Conservation (phyloP, 2,888 invertebrate species). For the Himalopsyche tibetana region DNA sequence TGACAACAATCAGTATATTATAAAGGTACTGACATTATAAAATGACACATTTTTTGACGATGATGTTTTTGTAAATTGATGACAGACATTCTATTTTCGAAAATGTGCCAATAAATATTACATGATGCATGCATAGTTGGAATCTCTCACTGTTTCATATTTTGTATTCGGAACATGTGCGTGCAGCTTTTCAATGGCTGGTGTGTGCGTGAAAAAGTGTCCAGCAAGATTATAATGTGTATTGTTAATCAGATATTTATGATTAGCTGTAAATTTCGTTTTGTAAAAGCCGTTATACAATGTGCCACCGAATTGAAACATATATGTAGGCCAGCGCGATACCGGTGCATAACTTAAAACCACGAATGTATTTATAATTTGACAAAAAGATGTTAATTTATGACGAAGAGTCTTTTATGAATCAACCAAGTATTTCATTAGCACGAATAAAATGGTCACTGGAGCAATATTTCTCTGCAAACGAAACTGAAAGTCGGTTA, state of each 20-base stretch:
- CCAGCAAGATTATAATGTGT: conserved; percentile 10
- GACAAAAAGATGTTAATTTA: too few relatives aligned
- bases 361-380: neutral
- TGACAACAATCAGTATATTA: too few relatives aligned
- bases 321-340: conserved; percentile 7
- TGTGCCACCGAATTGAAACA: conserved; percentile 3
- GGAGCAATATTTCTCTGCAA: too few relatives aligned
- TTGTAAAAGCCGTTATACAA: conserved; percentile 8
- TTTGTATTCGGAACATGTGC: neutral
- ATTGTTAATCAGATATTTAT: conserved; percentile 38
- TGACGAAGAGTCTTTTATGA: too few relatives aligned
- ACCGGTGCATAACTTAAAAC: neutral
- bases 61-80: too few relatives aligned
- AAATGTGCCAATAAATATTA: conserved; percentile 2
- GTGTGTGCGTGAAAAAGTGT: neutral
- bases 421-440: too few relatives aligned
- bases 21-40: too few relatives aligned
- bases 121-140: neutral
- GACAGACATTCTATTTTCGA: neutral
- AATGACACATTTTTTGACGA: too few relatives aligned
- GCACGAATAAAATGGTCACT: too few relatives aligned
- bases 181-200: neutral
- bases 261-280: conserved; percentile 32
- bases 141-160: conserved; percentile 1
- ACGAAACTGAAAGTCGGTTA: too few relatives aligned